A percentile compares a stretch with the other conserved stretches of the same genome.
Conservation (phyloP, 2,888 invertebrate species). For the Pterostichus niger region DNA sequence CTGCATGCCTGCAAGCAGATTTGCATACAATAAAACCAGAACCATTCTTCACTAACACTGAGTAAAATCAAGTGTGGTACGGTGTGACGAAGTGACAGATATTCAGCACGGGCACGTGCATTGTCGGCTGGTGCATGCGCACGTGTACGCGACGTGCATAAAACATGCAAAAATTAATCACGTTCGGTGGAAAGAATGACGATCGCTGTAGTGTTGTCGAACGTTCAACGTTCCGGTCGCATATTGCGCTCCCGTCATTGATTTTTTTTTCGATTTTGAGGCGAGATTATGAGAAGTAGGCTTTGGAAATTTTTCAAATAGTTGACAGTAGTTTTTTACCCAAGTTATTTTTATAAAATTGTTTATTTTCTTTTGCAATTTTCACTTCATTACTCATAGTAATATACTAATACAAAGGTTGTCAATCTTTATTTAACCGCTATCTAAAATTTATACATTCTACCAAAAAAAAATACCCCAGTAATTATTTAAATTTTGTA, state of each 20-base stretch:
- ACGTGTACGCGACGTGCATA: constrained; percentile 49
- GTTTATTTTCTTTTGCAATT: too few relatives aligned
- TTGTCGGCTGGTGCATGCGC: constrained; percentile 27
- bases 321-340: not conserved
- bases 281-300: constrained; percentile 52
- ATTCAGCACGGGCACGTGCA: constrained; percentile 27
- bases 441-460: too few relatives aligned
- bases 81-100: not conserved
- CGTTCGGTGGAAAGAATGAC: constrained; percentile 63
- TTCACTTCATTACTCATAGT: too few relatives aligned
- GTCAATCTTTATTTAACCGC: too few relatives aligned
- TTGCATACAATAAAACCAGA: constrained; percentile 25
- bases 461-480: too few relatives aligned
- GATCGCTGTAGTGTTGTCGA: constrained; percentile 57
- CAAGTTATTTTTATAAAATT: too few relatives aligned
- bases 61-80: not conserved
- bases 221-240: constrained; percentile 4
- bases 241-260: constrained; percentile 29
- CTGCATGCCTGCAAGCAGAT: not conserved
- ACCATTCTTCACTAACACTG: constrained; percentile 5
- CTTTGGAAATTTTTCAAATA: constrained; percentile 41
- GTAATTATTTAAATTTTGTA: too few relatives aligned
- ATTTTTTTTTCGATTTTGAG: constrained; percentile 52
- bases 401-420: too few relatives aligned
- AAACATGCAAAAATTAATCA: constrained; percentile 66